Evolutionary conservation across 23 tunicate genomes (phyloP), one percentile per base, ranked within the genome.

Genomic region (Pegea sp.): DNA sequence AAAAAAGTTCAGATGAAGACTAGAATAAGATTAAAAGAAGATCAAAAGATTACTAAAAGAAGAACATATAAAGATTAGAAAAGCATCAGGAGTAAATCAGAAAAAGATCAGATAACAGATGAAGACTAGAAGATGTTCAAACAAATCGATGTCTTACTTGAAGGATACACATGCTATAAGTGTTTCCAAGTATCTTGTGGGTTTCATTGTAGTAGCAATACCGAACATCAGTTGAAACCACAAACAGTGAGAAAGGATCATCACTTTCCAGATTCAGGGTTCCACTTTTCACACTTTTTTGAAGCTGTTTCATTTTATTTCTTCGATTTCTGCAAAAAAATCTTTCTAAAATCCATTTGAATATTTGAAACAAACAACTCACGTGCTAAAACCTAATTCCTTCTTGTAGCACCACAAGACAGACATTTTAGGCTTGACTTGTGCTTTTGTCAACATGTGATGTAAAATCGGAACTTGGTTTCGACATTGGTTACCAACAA

Each of bases 191-290:
- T 8, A 88, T 69, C 30, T 64, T 88, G 52, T 88, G 97, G 5
- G 97, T 88, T 64, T 88, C 97, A 44, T 88, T 76, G 61, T 88
- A 88, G 54, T 88, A 76, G 29, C 89, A 76, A 56, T 77, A 88
- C 23, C 97, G 67, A 27, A 88, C 87, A 61, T 78, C 70, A 0
- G 97, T 88, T 20, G 88, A 89, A 1, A 78, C 86, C 38, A 88
- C 78, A 64, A 88, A 88, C 18, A 88, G 48, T 54, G 76, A 89
- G 56, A 88, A 88, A 5, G 97, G 97, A 49, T 88, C 97, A 61
- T 70, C 61, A 60, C 76, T 89, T 23, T 88, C 72, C 1, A 88
- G 34, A 51, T 88, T 81, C 4, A 70, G 46, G 16, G 89, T 76
- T 26, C 97, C 97, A 30, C 72, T 70, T 28, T 69, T 29, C 11